A percentile compares a stretch with the other conserved stretches of the same genome.
Conservation (phyloP, 1,140 invertebrate genomes). For the Oryctes rhinoceros region DNA sequence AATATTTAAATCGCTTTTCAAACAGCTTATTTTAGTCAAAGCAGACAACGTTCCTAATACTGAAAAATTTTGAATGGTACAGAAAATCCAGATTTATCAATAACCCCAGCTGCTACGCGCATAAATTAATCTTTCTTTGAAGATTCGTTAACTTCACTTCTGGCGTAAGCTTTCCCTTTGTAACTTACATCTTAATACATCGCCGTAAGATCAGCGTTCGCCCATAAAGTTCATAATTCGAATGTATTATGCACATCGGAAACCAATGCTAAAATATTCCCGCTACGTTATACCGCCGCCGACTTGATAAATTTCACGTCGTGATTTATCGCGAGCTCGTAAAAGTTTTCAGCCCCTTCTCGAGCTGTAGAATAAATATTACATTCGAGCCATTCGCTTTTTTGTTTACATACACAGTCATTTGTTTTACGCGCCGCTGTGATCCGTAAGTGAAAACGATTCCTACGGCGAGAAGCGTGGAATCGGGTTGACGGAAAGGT, state of each 20-base stretch:
- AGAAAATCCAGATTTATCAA: too few relatives aligned
- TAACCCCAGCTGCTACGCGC: too few relatives aligned
- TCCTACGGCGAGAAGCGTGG: background rate
- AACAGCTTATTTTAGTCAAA: too few relatives aligned
- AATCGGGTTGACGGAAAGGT: background rate
- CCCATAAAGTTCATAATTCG: background rate
- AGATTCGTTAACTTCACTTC: too few relatives aligned
- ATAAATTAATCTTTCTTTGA: too few relatives aligned
- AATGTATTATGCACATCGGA: background rate
- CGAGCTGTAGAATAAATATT: constrained; percentile 22
- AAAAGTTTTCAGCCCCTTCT: constrained; percentile 19
- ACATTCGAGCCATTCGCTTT: constrained; percentile 30
- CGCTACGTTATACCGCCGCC: background rate
- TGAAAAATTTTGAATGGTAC: too few relatives aligned
- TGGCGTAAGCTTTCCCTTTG: too few relatives aligned
- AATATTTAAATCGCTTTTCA: too few relatives aligned
- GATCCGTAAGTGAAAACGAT: constrained; percentile 5
- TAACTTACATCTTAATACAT: too few relatives aligned
- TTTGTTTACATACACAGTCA: constrained; percentile 34
- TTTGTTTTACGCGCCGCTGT: constrained; percentile 16
- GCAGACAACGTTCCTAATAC: too few relatives aligned
- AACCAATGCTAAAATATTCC: constrained; percentile 9
- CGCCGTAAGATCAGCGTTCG: too few relatives aligned
- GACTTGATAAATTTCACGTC: constrained; percentile 7
- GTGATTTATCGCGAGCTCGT: constrained; percentile 17